These are phyloP conservation scores for Charina bottae DNA, from an alignment of 2,113 vertebrate genomes.

Conservation along the genomic window DNA sequence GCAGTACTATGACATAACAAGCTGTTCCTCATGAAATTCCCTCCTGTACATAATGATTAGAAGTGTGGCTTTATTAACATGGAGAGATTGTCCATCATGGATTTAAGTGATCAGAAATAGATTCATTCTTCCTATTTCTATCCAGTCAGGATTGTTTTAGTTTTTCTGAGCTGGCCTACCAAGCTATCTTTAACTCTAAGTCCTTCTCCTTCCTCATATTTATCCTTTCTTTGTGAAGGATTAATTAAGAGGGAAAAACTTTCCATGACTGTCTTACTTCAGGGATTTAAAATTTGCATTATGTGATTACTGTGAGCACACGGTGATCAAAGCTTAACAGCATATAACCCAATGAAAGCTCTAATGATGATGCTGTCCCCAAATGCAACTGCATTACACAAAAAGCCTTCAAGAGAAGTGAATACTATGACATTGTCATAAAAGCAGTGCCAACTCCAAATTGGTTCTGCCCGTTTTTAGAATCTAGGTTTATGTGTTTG, in stretches of 20 bases:
- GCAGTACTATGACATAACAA: not conserved
- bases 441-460: not conserved
- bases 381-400: constrained; percentile 40
- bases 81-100: not conserved
- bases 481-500: not conserved
- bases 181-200: constrained; percentile 6
- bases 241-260: constrained; percentile 37
- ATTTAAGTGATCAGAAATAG: not conserved
- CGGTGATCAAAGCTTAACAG: constrained; percentile 47
- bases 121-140: constrained; percentile 20
- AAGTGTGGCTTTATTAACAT: not conserved
- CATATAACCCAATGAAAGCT: constrained; percentile 41
- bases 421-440: not conserved
- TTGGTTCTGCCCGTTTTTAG: not conserved
- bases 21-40: not conserved
- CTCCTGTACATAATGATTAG: not conserved
- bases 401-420: constrained; percentile 21
- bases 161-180: not conserved
- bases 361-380: not conserved
- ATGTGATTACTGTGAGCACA: constrained; percentile 22
- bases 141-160: not conserved
- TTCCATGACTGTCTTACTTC: constrained; percentile 25
- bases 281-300: constrained; percentile 52
- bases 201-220: not conserved
- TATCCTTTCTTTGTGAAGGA: constrained; percentile 42